Base-by-base conservation (phyloP, 2,797 vertebrate species). In the Enoplosus armatus region DNA sequence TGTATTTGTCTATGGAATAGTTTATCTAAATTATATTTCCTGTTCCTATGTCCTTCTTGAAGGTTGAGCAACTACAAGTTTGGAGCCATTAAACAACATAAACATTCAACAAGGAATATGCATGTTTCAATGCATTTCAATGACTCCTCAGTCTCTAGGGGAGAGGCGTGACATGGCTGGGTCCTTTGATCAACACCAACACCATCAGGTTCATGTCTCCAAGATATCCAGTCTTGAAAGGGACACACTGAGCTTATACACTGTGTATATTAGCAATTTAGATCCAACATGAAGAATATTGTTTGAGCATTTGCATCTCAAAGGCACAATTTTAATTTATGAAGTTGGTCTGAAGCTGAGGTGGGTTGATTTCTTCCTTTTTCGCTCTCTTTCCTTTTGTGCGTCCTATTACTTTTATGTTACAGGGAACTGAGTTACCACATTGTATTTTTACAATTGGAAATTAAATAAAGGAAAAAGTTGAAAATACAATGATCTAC, bases 231-330 rank as follows among this genome's bases (percentile, higher is more conserved):
- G 77, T 77, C 89, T 92, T 94, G 89, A 95, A 95, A 94, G 91
- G 89, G 88, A 90, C 83, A 90, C 75, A 83, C 84, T 82, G 73
- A 66, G 83, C 89, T 85, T 83, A 86, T 90, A 89, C 89, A 87
- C 83, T 85, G 89, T 86, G 91, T 90, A 92, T 87, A 96, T 95
- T 95, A 94, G 93, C 94, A 95, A 96, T 95, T 94, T 94, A 96
- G 91, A 95, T 96, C 83, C 77, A 77, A 93, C 87, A 83, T 82
- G 87, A 89, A 90, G 87, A 94, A 91, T 91, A 94, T 88, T 88
- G 89, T 93, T 92, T 72, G 82, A 85, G 79, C 88, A 94, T 95
- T 95, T 95, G 90, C 94, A 95, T 95, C 90, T 95, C 93, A 95
- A 95, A 96, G 90, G 90, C 83, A 68, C 68, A 78, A 75, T 90